These are phyloP conservation scores for Monomorium pharaonis DNA, from an alignment of 1,140 invertebrate species.

Conservation along the genomic window DNA sequence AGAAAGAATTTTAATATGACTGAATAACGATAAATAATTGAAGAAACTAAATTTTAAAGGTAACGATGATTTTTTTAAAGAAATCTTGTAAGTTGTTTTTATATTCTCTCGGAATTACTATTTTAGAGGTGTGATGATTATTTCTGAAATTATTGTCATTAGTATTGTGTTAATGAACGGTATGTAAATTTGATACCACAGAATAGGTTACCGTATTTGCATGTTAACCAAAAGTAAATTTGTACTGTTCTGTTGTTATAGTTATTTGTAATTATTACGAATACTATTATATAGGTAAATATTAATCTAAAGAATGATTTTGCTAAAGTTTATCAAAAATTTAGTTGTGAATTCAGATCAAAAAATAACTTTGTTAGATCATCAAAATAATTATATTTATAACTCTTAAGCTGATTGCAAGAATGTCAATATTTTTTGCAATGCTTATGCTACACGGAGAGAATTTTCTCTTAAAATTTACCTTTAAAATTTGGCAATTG, in stretches of 20 bases:
- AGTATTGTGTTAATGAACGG: neutral
- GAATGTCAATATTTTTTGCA: too few species aligned
- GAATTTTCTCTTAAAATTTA: too few species aligned
- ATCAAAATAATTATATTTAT: too few species aligned
- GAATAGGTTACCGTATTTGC: slow-evolving; percentile 1
- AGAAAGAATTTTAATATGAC: neutral
- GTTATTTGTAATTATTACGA: neutral
- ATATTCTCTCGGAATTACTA: neutral
- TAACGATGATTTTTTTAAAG: neutral
- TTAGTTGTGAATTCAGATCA: too few species aligned
- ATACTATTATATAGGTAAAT: neutral
- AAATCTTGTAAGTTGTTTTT: neutral
- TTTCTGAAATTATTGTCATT: neutral
- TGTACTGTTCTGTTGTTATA: slow-evolving; percentile 23
- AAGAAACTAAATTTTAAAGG: neutral
- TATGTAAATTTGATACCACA: slow-evolving; percentile 17
- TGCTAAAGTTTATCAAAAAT: too few species aligned
- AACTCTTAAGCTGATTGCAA: too few species aligned
- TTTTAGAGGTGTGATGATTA: neutral
- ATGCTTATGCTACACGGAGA: too few species aligned
- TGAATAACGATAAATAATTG: neutral
- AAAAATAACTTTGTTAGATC: too few species aligned
- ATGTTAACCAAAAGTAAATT: slow-evolving; percentile 35
- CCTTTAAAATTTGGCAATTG: too few species aligned
- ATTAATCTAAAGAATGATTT: neutral